Percentiles rank a stretch among this genome's conserved stretches.
Conservation (phyloP, 2,797 vertebrate genomes). For the Fundulus diaphanus region DNA sequence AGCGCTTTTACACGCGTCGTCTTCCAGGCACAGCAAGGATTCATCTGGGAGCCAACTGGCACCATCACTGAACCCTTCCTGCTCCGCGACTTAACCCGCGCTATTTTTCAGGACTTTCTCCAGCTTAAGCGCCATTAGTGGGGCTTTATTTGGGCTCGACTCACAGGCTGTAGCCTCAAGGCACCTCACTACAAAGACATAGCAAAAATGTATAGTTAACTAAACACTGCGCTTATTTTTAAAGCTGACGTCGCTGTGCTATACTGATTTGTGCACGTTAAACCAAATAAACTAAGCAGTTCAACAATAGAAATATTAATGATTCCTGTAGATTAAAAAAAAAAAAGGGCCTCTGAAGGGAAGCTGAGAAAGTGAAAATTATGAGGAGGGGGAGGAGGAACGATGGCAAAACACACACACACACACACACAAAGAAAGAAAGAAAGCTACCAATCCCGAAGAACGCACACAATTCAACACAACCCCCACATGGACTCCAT, state of each 20-base stretch:
- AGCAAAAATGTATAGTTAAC: neutral
- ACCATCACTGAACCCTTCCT: constrained; percentile 37
- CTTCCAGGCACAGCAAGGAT: neutral
- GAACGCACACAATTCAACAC: constrained; percentile 69
- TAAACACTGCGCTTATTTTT: constrained; percentile 5
- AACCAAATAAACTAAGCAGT: constrained; percentile 26
- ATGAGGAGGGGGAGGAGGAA: constrained; percentile 43
- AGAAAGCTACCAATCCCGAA: constrained; percentile 62
- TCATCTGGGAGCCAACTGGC: constrained; percentile 24
- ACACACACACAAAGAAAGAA: constrained; percentile 59
- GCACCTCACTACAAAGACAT: constrained; percentile 13
- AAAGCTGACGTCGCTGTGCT: constrained; percentile 15
- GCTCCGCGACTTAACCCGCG: constrained; percentile 25
- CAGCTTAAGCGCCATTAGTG: constrained; percentile 53
- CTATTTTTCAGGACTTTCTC: constrained; percentile 52
- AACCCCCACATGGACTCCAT: constrained; percentile 65
- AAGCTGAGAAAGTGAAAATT: constrained; percentile 56
- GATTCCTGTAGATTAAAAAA: constrained; percentile 30
- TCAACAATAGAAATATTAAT: constrained; percentile 55
- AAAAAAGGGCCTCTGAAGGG: constrained; percentile 54
- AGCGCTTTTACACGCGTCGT: neutral
- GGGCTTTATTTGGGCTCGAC: constrained; percentile 55
- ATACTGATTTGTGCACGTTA: constrained; percentile 33
- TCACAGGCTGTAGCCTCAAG: constrained; percentile 37
- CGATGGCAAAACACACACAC: constrained; percentile 54